phyloP scores from a whole-genome alignment of 1,140 invertebrate species.

The Temnothorax longispinosus region DNA sequence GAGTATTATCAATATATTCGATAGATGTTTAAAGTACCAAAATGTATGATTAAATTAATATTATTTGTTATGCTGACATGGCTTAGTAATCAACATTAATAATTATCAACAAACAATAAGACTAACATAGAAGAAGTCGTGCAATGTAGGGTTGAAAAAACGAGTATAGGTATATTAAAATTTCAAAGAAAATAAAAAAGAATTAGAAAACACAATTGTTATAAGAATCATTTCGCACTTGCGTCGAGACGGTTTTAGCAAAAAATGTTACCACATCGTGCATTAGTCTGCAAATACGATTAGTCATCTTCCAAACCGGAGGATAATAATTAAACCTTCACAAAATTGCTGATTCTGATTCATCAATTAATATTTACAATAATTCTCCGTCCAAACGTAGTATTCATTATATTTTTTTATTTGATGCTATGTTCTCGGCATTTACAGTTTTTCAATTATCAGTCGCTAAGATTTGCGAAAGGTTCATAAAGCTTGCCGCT shows the following conservation, averaged over 20 bases:
- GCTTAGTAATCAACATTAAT: slow-evolving; percentile 2
- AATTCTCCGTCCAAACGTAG: background rate
- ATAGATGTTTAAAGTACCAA: background rate
- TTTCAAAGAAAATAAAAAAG: background rate
- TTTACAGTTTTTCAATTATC: slow-evolving; percentile 4
- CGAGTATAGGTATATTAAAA: background rate
- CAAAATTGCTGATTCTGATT: background rate
- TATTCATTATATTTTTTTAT: background rate
- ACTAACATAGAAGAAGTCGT: slow-evolving; percentile 1
- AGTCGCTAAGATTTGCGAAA: slow-evolving; percentile 1
- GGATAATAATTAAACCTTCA: background rate
- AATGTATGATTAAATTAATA: background rate
- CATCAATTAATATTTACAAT: background rate
- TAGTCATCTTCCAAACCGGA: background rate
- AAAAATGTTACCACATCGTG: slow-evolving; percentile 14
- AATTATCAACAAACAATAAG: background rate
- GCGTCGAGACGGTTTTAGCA: background rate
- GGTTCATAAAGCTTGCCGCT: slow-evolving; percentile 27
- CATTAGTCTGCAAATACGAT: slow-evolving; percentile 10
- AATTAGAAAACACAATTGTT: background rate
- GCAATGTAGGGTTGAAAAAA: background rate
- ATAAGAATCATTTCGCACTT: slow-evolving; percentile 2
- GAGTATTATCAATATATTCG: slow-evolving; percentile 6
- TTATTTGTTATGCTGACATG: background rate
- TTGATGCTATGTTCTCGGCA: background rate